Conservation (phyloP, 2,888 invertebrate genomes). For the Halocaridina rubra region DNA sequence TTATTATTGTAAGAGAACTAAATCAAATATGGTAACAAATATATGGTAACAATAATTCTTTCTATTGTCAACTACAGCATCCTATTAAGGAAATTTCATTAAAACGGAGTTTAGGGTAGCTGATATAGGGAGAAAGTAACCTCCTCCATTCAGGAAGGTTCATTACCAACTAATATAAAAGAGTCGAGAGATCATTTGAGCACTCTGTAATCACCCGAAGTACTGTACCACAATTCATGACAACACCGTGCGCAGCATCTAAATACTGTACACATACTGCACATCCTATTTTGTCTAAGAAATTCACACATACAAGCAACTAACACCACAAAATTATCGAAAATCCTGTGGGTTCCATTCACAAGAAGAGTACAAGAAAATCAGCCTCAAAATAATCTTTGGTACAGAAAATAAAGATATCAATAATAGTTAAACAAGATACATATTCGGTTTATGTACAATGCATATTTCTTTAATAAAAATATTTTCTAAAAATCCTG, state of each 20-base stretch:
- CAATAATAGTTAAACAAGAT: slow-evolving; percentile 32
- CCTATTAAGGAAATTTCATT: no score
- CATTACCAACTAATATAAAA: no score
- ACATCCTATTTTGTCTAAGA: not conserved
- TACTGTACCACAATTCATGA: not conserved
- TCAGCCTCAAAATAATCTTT: slow-evolving; percentile 35
- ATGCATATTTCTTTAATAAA: slow-evolving; percentile 23
- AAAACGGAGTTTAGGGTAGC: no score
- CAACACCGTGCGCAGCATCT: not conserved
- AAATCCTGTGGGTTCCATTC: slow-evolving; percentile 28
- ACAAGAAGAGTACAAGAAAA: slow-evolving; percentile 34
- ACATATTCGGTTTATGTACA: slow-evolving; percentile 21
- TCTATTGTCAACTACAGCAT: no score
- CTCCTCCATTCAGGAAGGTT: no score
- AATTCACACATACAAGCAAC: slow-evolving; percentile 1
- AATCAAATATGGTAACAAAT: no score
- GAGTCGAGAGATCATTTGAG: no score
- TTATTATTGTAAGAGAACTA: no score
- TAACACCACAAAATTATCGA: slow-evolving; percentile 15
- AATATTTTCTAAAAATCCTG: slow-evolving; percentile 27
- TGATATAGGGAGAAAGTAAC: no score
- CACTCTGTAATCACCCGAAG: no score
- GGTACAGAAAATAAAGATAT: slow-evolving; percentile 41
- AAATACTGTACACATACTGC: not conserved
- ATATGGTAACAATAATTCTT: no score